Evolutionary conservation across 2,888 invertebrate genomes (phyloP).

Genomic region (Heliothis peltigera): DNA sequence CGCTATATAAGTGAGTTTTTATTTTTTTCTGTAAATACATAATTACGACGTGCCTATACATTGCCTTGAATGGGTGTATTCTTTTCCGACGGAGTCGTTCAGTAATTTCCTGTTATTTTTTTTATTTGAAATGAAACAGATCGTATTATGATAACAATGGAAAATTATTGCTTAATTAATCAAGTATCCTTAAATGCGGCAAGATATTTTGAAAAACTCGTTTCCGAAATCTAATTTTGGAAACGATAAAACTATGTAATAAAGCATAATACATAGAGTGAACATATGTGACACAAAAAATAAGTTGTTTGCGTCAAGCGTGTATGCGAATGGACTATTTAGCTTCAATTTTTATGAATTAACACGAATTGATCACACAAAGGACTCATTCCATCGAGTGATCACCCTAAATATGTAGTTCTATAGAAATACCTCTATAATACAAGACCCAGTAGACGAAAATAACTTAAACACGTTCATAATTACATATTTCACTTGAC

Average conservation of each 20-base stretch:
- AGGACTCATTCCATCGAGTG: neutral
- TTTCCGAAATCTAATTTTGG: conserved; percentile 1
- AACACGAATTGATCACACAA: neutral
- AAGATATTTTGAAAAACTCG: neutral
- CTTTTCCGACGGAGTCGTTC: conserved; percentile 20
- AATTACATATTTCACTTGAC: neutral
- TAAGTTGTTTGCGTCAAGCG: neutral
- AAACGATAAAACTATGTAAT: neutral
- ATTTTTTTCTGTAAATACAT: conserved; percentile 22
- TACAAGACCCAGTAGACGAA: neutral
- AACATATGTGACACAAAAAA: neutral
- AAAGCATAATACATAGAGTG: neutral
- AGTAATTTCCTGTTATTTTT: conserved; percentile 31
- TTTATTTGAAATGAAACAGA: no score
- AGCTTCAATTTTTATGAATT: conserved; percentile 1
- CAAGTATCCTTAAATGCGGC: neutral
- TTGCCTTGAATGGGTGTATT: conserved; percentile 22
- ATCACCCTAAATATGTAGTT: neutral
- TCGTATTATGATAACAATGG: neutral
- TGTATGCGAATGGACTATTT: neutral
- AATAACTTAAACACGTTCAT: neutral
- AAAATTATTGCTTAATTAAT: neutral
- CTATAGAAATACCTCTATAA: neutral
- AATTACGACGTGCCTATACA: conserved; percentile 11
- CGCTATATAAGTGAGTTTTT: conserved; percentile 10